Evolutionary conservation across 2,888 invertebrate genomes (phyloP), one percentile per base, ranked within the genome.

Genomic region (Epinotia demarniana): DNA sequence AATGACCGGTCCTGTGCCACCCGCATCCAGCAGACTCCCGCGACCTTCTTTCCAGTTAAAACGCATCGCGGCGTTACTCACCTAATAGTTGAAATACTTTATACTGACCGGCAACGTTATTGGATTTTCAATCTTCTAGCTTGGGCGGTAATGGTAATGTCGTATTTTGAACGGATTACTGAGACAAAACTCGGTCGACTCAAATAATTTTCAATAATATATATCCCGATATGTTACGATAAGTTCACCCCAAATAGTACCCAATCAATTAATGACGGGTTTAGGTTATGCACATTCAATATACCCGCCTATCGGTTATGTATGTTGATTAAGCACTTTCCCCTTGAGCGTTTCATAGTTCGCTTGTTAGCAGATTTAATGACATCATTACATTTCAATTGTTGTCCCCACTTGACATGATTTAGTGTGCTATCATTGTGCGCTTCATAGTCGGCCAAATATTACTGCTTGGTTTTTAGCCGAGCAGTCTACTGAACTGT

Each of bases 361-460:
- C 33, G 23, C 33, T 33, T 6, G 6, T 33, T 33, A 33, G 33
- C 33, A 8, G 33, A 6, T 33, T 6, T 33, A 33, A 33, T 33
- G 33, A 33, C 33, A 1, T 2, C 5, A 33, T 33, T 33, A 33
- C 33, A 33, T 33, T 33, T 33, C 39, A 39, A 9, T 39, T 39
- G 39, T 39, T 9, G 39, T 39, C 39, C 33, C 46, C 23, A 46
- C 64, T 33, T 13, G 8, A 39, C 39, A 9, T 39, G 9, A 39
- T 39, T 39, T 33, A 23, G 67, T 67, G 67, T 67, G 66, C 53
- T 33, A 33, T 33, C n/a, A 33, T 43, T 57, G 39, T 67, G 55
- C 53, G n/a, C 9, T 33, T 55, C 9, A 19, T n/a, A 43, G 39
- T 57, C 68, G 19, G 68, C 57, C 68, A 68, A 68, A 43, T 39